Conservation (phyloP, 2,113 vertebrate species). For the Agapornis roseicollis region DNA sequence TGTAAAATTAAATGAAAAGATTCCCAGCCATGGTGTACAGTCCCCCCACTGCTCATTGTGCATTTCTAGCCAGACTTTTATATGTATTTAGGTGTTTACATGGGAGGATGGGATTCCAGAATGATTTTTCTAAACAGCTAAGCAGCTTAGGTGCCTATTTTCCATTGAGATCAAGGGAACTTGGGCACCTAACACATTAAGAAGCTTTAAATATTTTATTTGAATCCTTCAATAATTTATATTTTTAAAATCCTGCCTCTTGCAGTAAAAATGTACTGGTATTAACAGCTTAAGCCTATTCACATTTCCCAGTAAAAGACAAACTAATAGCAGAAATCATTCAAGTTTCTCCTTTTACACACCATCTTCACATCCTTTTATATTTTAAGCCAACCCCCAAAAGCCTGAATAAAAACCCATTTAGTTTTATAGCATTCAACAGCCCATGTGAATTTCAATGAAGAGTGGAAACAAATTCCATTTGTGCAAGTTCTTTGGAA, state of each 20-base stretch:
- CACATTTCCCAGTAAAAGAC: slow-evolving; percentile 5
- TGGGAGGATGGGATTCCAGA: background rate
- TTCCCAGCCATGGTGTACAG: background rate
- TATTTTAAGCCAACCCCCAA: background rate
- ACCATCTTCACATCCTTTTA: background rate
- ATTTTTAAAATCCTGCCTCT: slow-evolving; percentile 48
- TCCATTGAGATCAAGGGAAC: slow-evolving; percentile 43
- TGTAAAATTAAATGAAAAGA: background rate
- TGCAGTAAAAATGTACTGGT: slow-evolving; percentile 22
- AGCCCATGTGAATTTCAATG: background rate
- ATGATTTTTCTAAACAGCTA: slow-evolving; percentile 39
- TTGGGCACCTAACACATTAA: slow-evolving; percentile 36
- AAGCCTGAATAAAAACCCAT: background rate
- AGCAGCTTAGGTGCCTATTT: slow-evolving; percentile 22
- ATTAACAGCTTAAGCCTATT: slow-evolving; percentile 21
- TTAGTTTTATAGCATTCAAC: background rate
- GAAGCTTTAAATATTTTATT: slow-evolving; percentile 65
- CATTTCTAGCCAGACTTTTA: background rate
- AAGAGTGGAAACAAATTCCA: background rate
- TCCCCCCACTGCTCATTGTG: background rate
- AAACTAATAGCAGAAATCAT: slow-evolving; percentile 26
- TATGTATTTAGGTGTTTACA: background rate
- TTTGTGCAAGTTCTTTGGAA: background rate
- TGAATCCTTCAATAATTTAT: slow-evolving; percentile 60
- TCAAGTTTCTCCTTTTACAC: background rate